These are phyloP conservation scores for Troides oblongomaculatus DNA, from an alignment of 2,888 invertebrate genomes.

Conservation along the genomic window DNA sequence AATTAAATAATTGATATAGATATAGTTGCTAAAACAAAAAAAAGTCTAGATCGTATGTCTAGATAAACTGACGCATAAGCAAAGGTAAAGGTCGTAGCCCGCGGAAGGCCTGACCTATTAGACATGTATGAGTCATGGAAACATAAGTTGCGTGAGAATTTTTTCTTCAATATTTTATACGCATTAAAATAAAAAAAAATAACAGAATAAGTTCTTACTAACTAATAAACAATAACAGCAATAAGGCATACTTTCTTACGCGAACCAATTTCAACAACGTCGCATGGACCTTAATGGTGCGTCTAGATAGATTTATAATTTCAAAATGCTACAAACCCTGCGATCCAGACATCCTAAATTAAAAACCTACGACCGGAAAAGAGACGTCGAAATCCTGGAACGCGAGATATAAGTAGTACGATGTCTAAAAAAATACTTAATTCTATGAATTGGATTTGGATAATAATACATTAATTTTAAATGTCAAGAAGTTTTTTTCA, in stretches of 20 bases:
- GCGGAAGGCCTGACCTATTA: conserved; percentile 11
- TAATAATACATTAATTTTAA: conserved; percentile 16
- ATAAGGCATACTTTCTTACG: not conserved
- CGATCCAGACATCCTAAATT: conserved; percentile 28
- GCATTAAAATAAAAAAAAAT: not conserved
- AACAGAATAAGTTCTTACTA: not conserved
- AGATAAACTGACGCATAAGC: conserved; percentile 2
- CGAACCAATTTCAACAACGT: conserved; percentile 19
- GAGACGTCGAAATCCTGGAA: conserved; percentile 13
- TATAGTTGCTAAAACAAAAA: not conserved
- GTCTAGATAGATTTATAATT: conserved; percentile 23
- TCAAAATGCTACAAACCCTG: conserved; percentile 29
- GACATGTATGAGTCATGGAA: conserved; percentile 13
- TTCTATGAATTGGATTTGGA: conserved; percentile 18
- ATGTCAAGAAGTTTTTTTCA: conserved; percentile 6
- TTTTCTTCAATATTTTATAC: not conserved
- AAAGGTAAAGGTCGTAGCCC: conserved; percentile 19
- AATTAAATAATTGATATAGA: too few species aligned
- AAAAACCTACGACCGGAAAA: conserved; percentile 21
- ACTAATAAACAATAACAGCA: not conserved
- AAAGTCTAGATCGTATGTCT: conserved; percentile 1
- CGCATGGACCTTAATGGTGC: conserved; percentile 22
- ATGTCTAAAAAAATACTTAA: conserved; percentile 27
- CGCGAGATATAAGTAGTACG: conserved; percentile 18
- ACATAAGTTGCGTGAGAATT: conserved; percentile 1